Evolutionary conservation across 2,113 vertebrate genomes (phyloP), one percentile per base, ranked within the genome.

Genomic region (Raja brachyura): DNA sequence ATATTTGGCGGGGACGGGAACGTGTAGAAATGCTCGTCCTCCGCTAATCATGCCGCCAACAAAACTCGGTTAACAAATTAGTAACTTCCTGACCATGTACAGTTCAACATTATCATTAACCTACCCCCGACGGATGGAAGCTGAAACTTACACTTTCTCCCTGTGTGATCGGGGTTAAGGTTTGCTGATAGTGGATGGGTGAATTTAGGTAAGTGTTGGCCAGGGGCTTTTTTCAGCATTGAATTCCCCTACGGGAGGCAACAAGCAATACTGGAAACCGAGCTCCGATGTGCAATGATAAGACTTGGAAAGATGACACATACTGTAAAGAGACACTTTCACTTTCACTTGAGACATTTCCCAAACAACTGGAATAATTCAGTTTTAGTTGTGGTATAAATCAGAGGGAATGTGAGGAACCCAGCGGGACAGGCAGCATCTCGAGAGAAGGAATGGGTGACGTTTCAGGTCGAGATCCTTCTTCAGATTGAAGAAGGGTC

Each of bases 301-400:
- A 63, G 56, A 86, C 25, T 16, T 86, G 83, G 83, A 63, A 86
- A 86, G 83, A 6, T 86, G 83, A 86, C 83, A 86, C 28, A 48
- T 1, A 48, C 39, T 48, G 11, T 61, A 25, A 13, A 14, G 4
- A 61, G n/a, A 2, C 56, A 85, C 59, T 61, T 28, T 86, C 5
- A 86, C 83, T 31, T 61, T 63, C n/a, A 25, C 11, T 63, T 16
- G n/a, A 28, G 10, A 22, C 56, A 63, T 31, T n/a, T 63, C 83
- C 16, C 11, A 56, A 56, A 28, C 56, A 22, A 25, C 54, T 1
- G 22, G 54, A 83, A 83, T 22, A 59, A 81, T 54, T 81, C 16
- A 4, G 2, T 81, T 54, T 22, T 22, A 22, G 78, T 20, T 81
- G 5, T 4, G 59, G 28, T 61, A 13, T 25, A 86, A 63, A 61